phyloP scores from a whole-genome alignment of 2,797 vertebrate species.

The Phrynocephalus guinanensis region DNA sequence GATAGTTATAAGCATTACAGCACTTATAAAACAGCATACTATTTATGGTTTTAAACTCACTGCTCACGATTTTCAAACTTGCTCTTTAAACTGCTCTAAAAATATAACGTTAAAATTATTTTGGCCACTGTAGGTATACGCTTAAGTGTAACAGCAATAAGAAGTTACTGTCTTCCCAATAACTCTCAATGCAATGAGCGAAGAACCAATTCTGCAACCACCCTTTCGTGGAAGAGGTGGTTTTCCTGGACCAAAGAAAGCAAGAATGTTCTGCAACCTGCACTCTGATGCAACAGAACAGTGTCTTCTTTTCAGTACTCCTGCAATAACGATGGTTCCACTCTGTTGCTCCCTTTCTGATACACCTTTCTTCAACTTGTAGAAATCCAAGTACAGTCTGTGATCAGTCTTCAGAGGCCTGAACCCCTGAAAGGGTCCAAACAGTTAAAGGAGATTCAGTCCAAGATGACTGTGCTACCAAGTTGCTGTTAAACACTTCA shows the following conservation, averaged over 20 bases:
- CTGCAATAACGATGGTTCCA: not conserved
- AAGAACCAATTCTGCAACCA: not conserved
- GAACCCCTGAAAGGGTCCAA: constrained; percentile 56
- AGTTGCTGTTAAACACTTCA: constrained; percentile 71
- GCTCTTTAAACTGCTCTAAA: constrained; percentile 6
- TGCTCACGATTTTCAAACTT: not conserved
- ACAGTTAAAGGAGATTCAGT: constrained; percentile 63
- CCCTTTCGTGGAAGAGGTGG: not conserved
- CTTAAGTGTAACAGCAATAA: not conserved
- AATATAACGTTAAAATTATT: constrained; percentile 1
- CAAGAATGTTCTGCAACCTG: not conserved
- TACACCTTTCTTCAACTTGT: constrained; percentile 2
- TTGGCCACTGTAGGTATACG: not conserved
- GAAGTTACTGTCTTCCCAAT: not conserved
- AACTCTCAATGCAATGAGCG: not conserved
- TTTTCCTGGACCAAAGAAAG: not conserved
- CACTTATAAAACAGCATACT: not conserved
- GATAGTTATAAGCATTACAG: not conserved
- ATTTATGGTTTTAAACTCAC: not conserved
- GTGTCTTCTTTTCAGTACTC: not conserved
- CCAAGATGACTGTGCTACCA: constrained; percentile 62
- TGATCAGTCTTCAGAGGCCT: constrained; percentile 58
- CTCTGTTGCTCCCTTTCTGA: not conserved
- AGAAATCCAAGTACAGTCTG: constrained; percentile 39
- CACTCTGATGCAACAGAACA: not conserved